Evolutionary conservation across 2,113 vertebrate species (phyloP).

Genomic region (Chionis minor): DNA sequence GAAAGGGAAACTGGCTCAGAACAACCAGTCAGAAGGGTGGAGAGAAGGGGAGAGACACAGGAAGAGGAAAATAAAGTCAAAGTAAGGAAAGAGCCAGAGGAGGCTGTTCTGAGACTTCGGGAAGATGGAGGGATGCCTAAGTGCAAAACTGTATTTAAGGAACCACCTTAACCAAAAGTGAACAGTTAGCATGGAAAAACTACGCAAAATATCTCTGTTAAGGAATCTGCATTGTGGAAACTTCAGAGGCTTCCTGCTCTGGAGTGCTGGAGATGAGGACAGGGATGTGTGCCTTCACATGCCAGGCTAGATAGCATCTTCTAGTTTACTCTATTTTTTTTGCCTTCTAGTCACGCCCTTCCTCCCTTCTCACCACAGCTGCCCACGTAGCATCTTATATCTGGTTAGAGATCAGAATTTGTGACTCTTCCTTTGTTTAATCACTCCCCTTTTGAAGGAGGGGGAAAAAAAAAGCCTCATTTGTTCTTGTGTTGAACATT

Average conservation of each 20-base stretch:
- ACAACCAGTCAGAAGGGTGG: neutral
- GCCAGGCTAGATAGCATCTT: neutral
- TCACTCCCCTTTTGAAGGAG: neutral
- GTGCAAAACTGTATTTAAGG: neutral
- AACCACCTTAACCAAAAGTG: neutral
- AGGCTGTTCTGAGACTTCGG: neutral
- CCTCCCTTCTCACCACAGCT: neutral
- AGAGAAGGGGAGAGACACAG: neutral
- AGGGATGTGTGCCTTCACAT: neutral
- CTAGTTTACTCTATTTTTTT: neutral
- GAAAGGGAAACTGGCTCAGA: neutral
- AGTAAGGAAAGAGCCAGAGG: neutral
- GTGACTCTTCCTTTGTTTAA: neutral
- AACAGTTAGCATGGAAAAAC: neutral
- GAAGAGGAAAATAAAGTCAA: neutral
- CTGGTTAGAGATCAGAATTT: constrained; percentile 11
- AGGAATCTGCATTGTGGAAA: neutral
- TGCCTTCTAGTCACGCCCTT: neutral
- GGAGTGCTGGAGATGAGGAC: neutral
- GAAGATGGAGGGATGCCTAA: neutral
- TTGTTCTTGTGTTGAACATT: neutral
- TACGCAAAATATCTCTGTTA: neutral
- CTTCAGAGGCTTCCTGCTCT: neutral
- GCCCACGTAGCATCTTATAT: neutral
- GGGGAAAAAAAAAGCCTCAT: neutral